Conservation (phyloP, 2,113 vertebrate genomes). For the Colius striatus region DNA sequence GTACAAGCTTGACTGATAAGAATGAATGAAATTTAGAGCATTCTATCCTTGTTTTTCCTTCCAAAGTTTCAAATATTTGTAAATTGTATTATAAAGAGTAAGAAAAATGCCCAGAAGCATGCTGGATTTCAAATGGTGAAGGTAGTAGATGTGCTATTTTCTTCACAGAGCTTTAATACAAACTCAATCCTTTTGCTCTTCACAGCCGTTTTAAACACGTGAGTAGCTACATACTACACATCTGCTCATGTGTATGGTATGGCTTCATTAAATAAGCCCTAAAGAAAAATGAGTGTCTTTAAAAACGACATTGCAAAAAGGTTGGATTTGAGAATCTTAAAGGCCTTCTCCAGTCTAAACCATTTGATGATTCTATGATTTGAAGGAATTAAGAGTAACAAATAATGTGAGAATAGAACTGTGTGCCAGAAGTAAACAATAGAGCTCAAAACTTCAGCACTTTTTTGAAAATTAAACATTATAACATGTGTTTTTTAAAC, state of each 20-base stretch:
- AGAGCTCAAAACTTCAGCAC: not conserved
- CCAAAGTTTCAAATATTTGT: not conserved
- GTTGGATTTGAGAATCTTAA: too few relatives aligned
- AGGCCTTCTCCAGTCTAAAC: too few relatives aligned
- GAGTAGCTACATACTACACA: not conserved
- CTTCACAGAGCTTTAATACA: not conserved
- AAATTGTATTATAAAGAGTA: not conserved
- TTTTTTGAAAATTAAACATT: not conserved
- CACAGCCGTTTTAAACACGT: not conserved
- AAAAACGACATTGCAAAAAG: not conserved
- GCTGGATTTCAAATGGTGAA: not conserved
- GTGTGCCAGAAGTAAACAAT: not conserved
- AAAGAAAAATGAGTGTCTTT: not conserved
- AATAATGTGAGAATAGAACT: not conserved
- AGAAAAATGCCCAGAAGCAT: not conserved
- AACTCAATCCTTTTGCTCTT: not conserved
- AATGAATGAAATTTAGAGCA: not conserved
- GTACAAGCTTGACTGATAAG: not conserved
- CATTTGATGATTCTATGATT: too few relatives aligned
- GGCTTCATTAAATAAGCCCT: not conserved
- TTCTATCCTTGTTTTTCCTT: not conserved
- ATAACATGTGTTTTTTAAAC: not conserved
- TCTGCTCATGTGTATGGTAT: fast-evolving
- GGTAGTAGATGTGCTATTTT: not conserved
- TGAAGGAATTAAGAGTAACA: not conserved